A percentile compares a stretch with the other conserved stretches of the same genome.
Conservation (phyloP, 2,113 vertebrate species). For the Elephas maximus region DNA sequence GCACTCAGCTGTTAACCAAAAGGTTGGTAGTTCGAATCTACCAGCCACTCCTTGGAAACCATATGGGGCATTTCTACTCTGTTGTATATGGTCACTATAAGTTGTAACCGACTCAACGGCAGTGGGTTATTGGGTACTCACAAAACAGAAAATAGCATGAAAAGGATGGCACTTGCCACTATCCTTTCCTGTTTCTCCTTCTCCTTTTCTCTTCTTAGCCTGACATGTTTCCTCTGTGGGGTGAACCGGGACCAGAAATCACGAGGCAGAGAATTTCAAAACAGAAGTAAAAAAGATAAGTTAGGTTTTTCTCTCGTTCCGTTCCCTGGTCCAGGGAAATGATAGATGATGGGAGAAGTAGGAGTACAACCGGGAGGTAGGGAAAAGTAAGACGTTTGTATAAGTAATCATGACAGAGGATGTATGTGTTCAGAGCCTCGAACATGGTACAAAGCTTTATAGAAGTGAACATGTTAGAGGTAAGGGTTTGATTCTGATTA, state of each 20-base stretch:
- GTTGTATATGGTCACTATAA: no score
- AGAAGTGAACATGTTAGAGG: background rate
- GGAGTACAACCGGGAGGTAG: background rate
- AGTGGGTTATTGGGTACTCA: background rate
- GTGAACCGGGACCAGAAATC: background rate
- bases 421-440: background rate
- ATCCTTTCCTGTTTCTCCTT: background rate
- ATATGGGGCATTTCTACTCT: no score
- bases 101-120: no score
- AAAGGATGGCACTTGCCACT: background rate
- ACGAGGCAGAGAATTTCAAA: background rate
- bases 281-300: background rate
- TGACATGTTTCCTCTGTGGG: background rate
- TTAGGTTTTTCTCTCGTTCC: background rate
- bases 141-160: background rate
- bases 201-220: background rate
- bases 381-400: background rate
- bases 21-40: no score
- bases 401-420: background rate
- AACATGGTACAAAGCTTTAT: background rate
- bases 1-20: no score
- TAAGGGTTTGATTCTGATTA: background rate
- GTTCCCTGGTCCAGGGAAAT: background rate
- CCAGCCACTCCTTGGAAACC: no score
- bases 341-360: background rate